Conservation (phyloP, 2,797 vertebrate species). For the Microchirus variegatus region DNA sequence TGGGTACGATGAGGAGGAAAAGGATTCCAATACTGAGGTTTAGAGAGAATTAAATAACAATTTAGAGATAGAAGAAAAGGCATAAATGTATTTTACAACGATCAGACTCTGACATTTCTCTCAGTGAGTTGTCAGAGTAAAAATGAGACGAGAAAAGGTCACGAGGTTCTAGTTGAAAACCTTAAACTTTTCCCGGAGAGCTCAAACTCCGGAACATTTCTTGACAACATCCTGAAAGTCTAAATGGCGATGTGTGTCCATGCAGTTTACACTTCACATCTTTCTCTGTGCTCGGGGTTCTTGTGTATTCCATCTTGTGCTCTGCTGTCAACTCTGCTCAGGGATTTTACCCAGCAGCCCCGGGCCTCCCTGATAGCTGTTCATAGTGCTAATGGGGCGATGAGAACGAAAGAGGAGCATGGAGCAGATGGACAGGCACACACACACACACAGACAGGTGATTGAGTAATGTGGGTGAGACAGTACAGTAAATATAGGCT, state of each 20-base stretch:
- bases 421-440: not conserved
- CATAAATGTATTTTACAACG: not conserved
- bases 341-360: conserved; percentile 51
- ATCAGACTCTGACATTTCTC: not conserved
- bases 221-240: not conserved
- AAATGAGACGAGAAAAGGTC: conserved; percentile 4
- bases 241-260: conserved; percentile 7
- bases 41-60: not conserved
- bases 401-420: conserved; percentile 17
- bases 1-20: not conserved
- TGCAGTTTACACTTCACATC: conserved; percentile 16
- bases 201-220: conserved; percentile 8
- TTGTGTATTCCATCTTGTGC: conserved; percentile 28
- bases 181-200: not conserved
- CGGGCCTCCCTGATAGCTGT: conserved; percentile 55
- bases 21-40: not conserved
- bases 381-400: conserved; percentile 64
- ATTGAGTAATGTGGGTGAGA: conserved; percentile 31
- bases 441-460: conserved; percentile 16
- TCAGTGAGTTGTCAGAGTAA: conserved; percentile 4
- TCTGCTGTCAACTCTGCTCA: conserved; percentile 54
- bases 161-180: conserved; percentile 10
- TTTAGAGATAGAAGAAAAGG: not conserved
- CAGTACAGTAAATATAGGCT: not conserved
- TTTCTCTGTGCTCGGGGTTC: not conserved